A percentile compares a stretch with the other conserved stretches of the same genome.
phyloP scores from a whole-genome alignment of 2,113 vertebrate genomes.

The Calypte anna region DNA sequence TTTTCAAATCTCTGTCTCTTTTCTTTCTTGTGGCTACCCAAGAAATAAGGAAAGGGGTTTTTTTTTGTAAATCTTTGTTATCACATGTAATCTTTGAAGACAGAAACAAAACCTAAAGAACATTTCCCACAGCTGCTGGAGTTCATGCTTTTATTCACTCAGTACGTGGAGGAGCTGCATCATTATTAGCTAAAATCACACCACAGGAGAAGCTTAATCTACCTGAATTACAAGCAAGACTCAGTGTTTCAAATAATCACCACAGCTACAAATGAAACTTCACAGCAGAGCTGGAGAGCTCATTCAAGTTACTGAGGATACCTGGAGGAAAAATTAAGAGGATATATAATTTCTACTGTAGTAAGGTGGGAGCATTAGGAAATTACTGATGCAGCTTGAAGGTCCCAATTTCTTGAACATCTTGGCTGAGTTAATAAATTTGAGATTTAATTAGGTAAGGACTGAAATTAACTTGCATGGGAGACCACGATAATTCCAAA shows the following conservation, averaged over 20 bases:
- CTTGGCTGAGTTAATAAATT: not conserved
- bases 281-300: not conserved
- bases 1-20: not conserved
- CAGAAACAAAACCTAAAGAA: slow-evolving; percentile 1
- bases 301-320: not conserved
- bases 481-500: not conserved
- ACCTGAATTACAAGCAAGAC: not conserved
- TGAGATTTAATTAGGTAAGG: not conserved
- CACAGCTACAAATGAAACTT: not conserved
- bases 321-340: not conserved
- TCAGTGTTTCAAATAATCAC: not conserved
- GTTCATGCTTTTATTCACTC: not conserved
- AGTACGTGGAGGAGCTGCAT: not conserved
- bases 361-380: not conserved
- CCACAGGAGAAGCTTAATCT: not conserved
- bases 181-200: not conserved
- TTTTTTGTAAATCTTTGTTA: not conserved
- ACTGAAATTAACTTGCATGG: not conserved
- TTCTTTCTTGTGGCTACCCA: not conserved
- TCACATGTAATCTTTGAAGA: not conserved
- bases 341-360: not conserved
- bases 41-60: not conserved
- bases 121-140: not conserved
- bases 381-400: not conserved
- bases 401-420: not conserved